A percentile compares a stretch with the other conserved stretches of the same genome.
phyloP scores from a whole-genome alignment of 1,140 invertebrate species.

The Zelostemma sp. region DNA sequence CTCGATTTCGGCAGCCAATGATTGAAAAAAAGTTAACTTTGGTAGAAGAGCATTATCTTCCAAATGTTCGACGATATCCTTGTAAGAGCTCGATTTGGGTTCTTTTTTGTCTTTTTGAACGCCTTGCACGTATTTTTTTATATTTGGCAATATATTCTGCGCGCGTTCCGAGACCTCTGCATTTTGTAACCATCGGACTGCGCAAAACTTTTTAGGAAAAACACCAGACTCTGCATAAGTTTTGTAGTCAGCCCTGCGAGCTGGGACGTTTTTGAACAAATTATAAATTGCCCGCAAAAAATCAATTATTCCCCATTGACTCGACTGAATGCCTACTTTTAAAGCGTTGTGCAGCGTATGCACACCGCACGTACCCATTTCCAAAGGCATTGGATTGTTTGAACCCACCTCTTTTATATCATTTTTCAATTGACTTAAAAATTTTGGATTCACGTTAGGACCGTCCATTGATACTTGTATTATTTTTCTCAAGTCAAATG shows the following conservation, averaged over 20 bases:
- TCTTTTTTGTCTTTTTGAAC: constrained; percentile 5
- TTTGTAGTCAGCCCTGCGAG: constrained; percentile 19
- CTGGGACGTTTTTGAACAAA: too few species aligned
- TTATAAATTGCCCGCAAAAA: constrained; percentile 30
- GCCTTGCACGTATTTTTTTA: constrained; percentile 7
- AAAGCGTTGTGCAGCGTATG: constrained; percentile 31
- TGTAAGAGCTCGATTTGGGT: constrained; percentile 1
- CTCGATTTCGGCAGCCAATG: constrained; percentile 19
- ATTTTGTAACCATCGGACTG: constrained; percentile 38
- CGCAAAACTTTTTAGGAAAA: constrained; percentile 36
- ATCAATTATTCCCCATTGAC: constrained; percentile 18
- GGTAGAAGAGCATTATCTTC: constrained; percentile 12
- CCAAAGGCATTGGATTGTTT: not conserved
- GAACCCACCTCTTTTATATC: not conserved
- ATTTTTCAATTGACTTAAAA: not conserved
- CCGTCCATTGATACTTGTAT: constrained; percentile 9
- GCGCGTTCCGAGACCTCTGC: constrained; percentile 21
- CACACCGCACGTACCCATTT: constrained; percentile 21
- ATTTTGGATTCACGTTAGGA: constrained; percentile 4
- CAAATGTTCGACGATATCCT: constrained; percentile 3
- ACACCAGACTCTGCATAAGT: constrained; percentile 9
- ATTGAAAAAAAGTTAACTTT: constrained; percentile 34
- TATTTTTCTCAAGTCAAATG: not conserved
- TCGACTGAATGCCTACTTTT: constrained; percentile 21
- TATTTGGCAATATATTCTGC: constrained; percentile 17